A percentile compares a stretch with the other conserved stretches of the same genome.
Evolutionary conservation across 1,140 invertebrate species (phyloP).

Genomic region (Aphelenchoides fujianensis): DNA sequence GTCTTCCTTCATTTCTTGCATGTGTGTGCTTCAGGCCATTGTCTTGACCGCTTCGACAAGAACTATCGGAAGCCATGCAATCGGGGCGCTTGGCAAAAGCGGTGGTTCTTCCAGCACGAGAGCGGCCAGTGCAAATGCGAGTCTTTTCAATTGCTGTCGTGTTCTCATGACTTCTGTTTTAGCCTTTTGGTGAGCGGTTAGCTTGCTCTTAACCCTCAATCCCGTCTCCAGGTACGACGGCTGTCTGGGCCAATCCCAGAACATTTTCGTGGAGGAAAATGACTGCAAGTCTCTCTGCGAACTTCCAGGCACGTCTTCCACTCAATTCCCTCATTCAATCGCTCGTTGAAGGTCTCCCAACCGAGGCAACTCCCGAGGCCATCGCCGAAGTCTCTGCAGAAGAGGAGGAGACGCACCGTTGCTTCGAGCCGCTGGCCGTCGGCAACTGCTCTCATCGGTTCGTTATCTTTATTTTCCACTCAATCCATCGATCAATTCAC

Average conservation of each 20-base stretch:
- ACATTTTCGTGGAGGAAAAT: conserved; percentile 50
- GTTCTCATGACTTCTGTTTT: not conserved
- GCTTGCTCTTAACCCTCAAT: no score
- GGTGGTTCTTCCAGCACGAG: conserved; percentile 52
- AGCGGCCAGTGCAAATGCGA: conserved; percentile 42
- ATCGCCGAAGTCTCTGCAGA: conserved; percentile 7
- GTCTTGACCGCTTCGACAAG: conserved; percentile 51
- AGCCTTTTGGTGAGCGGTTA: not conserved
- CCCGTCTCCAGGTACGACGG: conserved; percentile 61
- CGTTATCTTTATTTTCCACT: not conserved
- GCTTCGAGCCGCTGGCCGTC: conserved; percentile 40
- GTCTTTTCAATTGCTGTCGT: not conserved
- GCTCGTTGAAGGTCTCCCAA: conserved; percentile 12
- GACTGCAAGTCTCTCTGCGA: conserved; percentile 48
- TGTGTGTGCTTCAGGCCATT: conserved; percentile 36
- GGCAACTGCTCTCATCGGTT: conserved; percentile 45
- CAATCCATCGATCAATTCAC: not conserved
- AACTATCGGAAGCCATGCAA: conserved; percentile 50
- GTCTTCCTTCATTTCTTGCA: no score
- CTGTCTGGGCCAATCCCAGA: conserved; percentile 49
- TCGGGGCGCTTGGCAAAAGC: conserved; percentile 36
- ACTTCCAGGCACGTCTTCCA: conserved; percentile 30
- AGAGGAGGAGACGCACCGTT: conserved; percentile 36
- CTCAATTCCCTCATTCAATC: not conserved
- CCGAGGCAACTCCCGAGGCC: conserved; percentile 1